Evolutionary conservation across 2,797 vertebrate genomes (phyloP), one percentile per base, ranked within the genome.

Genomic region (Pangasius sanitwongsei): DNA sequence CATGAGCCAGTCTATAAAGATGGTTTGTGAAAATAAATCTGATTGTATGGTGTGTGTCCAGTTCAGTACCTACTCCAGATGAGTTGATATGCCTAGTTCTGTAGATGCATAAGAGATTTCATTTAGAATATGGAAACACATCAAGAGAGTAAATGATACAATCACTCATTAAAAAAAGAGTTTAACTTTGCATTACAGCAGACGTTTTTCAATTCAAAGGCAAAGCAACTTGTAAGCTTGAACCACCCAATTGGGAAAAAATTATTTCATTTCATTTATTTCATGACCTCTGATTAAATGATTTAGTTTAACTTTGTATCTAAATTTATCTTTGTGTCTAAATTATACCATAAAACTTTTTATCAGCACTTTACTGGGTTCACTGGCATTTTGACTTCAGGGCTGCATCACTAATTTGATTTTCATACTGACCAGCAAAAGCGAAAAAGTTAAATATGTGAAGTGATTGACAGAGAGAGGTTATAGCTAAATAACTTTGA

Each of bases 281-380:
- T 81, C 78, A 81, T 18, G 13, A 57, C n/a, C 16, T 57, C 53
- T 81, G 31, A 57, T 81, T 57, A 77, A 77, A 80, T 55, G 28
- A n/a, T 80, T 80, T 80, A 31, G 44, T 48, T 78, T 25, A 78
- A 80, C n/a, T n/a, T 57, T 55, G 3, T 31, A 78, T 23, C 8
- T 74, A 80, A 81, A 57, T 57, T 31, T 53, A 48, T 48, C n/a
- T n/a, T 57, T 55, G 3, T 31, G 53, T 23, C 8, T 44, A 80
- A 81, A 57, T 57, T 31, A n/a, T 81, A 34, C 18, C 3, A 20
- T 20, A 34, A 55, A 48, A 57, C 16, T 8, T 57, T 57, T 20
- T 23, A 34, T 28, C 28, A 80, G 20, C 25, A 57, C n/a, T 81
- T 81, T 37, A 55, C 53, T 53, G 9, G 78, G 78, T 81, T 81